These are phyloP conservation scores for Myocastor coypus DNA, from an alignment of 2,113 vertebrate species.

Conservation along the genomic window DNA sequence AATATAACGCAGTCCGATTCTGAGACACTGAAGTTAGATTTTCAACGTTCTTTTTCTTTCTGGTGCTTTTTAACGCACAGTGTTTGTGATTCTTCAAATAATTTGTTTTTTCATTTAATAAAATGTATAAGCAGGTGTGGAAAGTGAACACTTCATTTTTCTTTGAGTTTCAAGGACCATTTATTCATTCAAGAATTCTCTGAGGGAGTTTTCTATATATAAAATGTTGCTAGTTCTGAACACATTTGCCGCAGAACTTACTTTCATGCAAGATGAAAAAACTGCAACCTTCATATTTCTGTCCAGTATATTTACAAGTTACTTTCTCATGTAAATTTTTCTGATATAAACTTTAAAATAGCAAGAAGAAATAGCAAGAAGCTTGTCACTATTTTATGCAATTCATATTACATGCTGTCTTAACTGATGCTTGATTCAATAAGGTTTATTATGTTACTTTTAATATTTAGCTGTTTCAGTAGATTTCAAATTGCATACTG, in stretches of 20 bases:
- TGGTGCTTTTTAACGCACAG: neutral
- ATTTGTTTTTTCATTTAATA: neutral
- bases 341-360: neutral
- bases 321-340: neutral
- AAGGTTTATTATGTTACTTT: slow-evolving; percentile 20
- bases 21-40: neutral
- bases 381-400: neutral
- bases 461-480: neutral
- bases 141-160: neutral
- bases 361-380: neutral
- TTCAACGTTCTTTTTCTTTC: neutral
- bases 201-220: slow-evolving; percentile 23
- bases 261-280: slow-evolving; percentile 34
- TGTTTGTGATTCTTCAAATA: neutral
- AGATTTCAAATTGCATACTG: slow-evolving; percentile 1
- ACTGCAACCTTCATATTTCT: neutral
- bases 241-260: neutral
- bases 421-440: neutral
- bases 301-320: slow-evolving; percentile 20
- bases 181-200: neutral
- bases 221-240: neutral
- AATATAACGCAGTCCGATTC: neutral
- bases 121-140: neutral
- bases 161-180: neutral
- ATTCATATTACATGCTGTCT: neutral